A percentile compares a stretch with the other conserved stretches of the same genome.
phyloP scores from a whole-genome alignment of 2,113 vertebrate species.

The Phrynosoma platyrhinos region DNA sequence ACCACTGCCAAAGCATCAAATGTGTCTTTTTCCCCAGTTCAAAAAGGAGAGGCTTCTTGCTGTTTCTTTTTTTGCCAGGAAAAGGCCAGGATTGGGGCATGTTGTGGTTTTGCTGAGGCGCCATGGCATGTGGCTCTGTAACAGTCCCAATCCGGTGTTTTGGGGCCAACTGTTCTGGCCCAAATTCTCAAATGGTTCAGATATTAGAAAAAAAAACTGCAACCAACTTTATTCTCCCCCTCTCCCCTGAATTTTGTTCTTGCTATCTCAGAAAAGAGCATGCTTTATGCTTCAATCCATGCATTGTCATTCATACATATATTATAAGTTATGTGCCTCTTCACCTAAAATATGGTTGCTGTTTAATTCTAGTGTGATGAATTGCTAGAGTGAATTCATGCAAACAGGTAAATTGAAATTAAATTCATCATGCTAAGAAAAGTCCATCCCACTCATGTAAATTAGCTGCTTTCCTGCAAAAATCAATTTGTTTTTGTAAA shows the following conservation, averaged over 20 bases:
- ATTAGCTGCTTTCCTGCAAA: slow-evolving; percentile 80
- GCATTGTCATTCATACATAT: slow-evolving; percentile 72
- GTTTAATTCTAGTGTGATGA: slow-evolving; percentile 80
- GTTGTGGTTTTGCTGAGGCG: no score
- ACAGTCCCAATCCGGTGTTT: no score
- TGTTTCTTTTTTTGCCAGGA: no score
- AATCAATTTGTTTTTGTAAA: slow-evolving; percentile 85
- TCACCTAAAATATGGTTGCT: slow-evolving; percentile 72
- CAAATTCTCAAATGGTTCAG: no score
- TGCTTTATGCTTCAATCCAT: slow-evolving; percentile 48
- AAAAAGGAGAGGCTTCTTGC: no score
- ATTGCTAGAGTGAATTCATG: slow-evolving; percentile 78
- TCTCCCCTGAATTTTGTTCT: slow-evolving; percentile 29
- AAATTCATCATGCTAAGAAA: slow-evolving; percentile 81
- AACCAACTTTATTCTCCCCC: not conserved
- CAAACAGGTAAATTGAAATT: slow-evolving; percentile 80
- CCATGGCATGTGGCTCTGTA: no score
- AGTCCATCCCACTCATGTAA: slow-evolving; percentile 78
- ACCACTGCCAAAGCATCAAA: no score
- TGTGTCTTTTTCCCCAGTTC: no score
- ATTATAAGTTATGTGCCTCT: slow-evolving; percentile 63
- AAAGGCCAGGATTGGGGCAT: no score
- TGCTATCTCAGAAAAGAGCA: slow-evolving; percentile 33
- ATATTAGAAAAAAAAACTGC: no score
- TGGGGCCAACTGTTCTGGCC: no score